A percentile compares a stretch with the other conserved stretches of the same genome.
These are phyloP conservation scores for Papilio glaucus DNA, from an alignment of 1,140 invertebrate genomes.

Conservation along the genomic window DNA sequence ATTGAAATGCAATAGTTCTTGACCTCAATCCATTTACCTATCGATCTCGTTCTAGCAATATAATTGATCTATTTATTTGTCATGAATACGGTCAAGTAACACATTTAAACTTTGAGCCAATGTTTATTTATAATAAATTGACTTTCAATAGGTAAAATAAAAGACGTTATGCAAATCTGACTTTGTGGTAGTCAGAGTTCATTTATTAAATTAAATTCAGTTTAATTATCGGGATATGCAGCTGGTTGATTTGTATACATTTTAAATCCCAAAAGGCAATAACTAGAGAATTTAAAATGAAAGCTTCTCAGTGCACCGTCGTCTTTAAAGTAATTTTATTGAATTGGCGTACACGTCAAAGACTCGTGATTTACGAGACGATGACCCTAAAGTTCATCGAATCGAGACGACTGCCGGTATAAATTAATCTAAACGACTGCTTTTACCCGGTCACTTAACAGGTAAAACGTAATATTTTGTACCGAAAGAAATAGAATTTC, in stretches of 20 bases:
- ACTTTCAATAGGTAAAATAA: too few species aligned
- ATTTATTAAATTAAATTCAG: too few species aligned
- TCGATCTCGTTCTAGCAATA: background rate
- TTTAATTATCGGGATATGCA: too few species aligned
- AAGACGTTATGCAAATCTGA: too few species aligned
- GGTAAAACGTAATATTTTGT: constrained; percentile 29
- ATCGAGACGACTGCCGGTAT: constrained; percentile 35
- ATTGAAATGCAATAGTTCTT: constrained; percentile 40
- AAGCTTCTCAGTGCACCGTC: constrained; percentile 6
- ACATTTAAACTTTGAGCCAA: too few species aligned
- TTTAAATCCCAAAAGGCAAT: background rate
- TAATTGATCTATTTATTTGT: constrained; percentile 8
- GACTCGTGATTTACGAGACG: constrained; percentile 33
- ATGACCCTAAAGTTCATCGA: constrained; percentile 39
- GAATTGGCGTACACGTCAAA: constrained; percentile 33
- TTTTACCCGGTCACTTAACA: constrained; percentile 32
- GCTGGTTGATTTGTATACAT: background rate
- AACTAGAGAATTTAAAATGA: constrained; percentile 13
- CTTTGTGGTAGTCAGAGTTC: too few species aligned
- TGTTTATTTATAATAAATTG: too few species aligned
- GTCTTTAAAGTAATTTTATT: constrained; percentile 32
- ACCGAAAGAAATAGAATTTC: constrained; percentile 10
- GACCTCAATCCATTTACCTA: constrained; percentile 38
- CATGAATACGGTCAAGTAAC: background rate
- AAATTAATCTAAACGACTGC: constrained; percentile 39